Evolutionary conservation across 2,888 invertebrate genomes (phyloP).

Genomic region (Caenorhabditis sp.): DNA sequence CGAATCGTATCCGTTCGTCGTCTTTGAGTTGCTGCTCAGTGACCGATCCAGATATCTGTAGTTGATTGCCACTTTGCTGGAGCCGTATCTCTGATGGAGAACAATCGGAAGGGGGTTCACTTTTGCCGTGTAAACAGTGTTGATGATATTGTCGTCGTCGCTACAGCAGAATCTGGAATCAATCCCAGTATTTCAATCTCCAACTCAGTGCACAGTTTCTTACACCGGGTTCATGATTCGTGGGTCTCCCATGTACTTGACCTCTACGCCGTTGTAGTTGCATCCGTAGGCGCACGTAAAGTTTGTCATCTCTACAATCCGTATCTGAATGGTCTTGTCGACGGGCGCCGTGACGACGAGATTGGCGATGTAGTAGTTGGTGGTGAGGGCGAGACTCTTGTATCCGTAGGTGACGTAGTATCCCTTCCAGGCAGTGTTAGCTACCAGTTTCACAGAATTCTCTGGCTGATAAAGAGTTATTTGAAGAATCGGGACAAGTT

Average conservation of each 20-base stretch:
- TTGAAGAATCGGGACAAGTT: not conserved
- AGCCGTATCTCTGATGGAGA: constrained; percentile 33
- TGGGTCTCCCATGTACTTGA: constrained; percentile 33
- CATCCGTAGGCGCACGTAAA: constrained; percentile 38
- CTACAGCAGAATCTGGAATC: constrained; percentile 24
- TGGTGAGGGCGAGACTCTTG: constrained; percentile 20
- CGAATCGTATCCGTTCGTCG: constrained; percentile 29
- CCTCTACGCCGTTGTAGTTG: constrained; percentile 42
- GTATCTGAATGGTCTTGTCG: constrained; percentile 31
- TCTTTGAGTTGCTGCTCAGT: constrained; percentile 17
- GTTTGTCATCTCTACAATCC: constrained; percentile 3
- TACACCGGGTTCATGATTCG: constrained; percentile 32
- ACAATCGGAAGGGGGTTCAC: constrained; percentile 31
- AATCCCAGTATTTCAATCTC: not conserved
- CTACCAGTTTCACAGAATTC: constrained; percentile 20
- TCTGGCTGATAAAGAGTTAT: constrained; percentile 2
- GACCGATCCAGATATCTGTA: constrained; percentile 28
- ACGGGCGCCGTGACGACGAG: constrained; percentile 15
- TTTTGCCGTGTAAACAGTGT: constrained; percentile 11
- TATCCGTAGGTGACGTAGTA: constrained; percentile 43
- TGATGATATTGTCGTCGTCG: not conserved
- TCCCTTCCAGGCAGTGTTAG: constrained; percentile 28
- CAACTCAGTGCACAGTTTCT: not conserved
- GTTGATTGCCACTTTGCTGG: constrained; percentile 23
- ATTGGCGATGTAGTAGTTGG: constrained; percentile 26